Percentiles rank a stretch among this genome's conserved stretches.
Conservation (phyloP, 2,888 invertebrate species). For the Heliconius cydno region DNA sequence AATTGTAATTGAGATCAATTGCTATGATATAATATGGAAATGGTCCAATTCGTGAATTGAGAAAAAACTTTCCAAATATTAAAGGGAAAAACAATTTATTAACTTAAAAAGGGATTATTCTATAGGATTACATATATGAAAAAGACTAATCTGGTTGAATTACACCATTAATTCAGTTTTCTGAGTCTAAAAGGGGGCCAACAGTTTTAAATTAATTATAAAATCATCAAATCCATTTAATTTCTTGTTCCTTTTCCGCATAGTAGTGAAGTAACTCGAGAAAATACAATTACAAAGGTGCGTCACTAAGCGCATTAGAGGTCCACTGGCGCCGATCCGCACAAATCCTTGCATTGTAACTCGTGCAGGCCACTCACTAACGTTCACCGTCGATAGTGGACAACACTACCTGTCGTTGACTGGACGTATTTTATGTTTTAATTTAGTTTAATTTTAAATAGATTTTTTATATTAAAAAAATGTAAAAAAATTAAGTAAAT, state of each 20-base stretch:
- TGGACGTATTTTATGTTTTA: constrained; percentile 41
- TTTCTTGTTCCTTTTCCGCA: constrained; percentile 22
- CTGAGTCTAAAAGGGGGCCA: neutral
- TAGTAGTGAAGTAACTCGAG: constrained; percentile 31
- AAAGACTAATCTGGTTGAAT: no score
- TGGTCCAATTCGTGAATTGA: no score
- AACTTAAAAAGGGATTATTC: no score
- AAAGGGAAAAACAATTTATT: no score
- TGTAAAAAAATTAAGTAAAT: neutral
- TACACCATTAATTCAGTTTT: no score
- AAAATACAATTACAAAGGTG: constrained; percentile 37
- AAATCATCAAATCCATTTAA: neutral
- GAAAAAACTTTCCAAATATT: no score
- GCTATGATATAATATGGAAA: no score
- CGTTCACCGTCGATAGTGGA: constrained; percentile 43
- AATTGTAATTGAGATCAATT: neutral
- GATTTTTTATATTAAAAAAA: neutral
- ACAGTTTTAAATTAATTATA: neutral
- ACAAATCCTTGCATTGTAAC: constrained; percentile 46
- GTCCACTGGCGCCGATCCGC: constrained; percentile 47
- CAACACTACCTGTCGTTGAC: constrained; percentile 39
- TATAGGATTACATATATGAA: no score
- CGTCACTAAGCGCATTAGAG: constrained; percentile 42
- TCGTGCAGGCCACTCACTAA: constrained; percentile 24
- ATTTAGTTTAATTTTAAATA: neutral